Evolutionary conservation across 2,113 vertebrate genomes (phyloP), one percentile per base, ranked within the genome.

Genomic region (Regulus satrapa): DNA sequence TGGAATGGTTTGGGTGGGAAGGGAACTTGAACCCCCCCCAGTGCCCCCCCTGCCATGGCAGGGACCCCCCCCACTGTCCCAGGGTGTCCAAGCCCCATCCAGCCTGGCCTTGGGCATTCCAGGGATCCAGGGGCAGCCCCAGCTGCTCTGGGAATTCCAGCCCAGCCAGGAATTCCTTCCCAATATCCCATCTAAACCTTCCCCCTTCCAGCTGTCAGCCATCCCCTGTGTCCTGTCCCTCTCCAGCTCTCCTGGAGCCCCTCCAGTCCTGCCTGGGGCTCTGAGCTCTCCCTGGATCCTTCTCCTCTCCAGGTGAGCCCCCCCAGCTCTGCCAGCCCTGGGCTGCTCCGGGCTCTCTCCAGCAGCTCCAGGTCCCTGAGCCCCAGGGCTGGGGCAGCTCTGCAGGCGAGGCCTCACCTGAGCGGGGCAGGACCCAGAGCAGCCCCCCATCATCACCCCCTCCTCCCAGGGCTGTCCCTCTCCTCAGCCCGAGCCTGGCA

Each of bases 11-110:
- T 56, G 43, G 58, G 17, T 9, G 6, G 34, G 36, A 10, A 71
- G 8, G 18, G 45, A 38, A 0, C 11, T 34, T 1, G 31, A 49
- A 64, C 0, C 14, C 2, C 49, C 48, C 0, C 49, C 56, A 6
- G 3, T 5, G 0, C 40, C 38, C 38, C 12, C 40, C 23, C 63
- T n/a, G 63, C 38, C 54, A 38, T 25, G 48, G 55, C 56, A 71
- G 34, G 74, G 56, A 41, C 74, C 34, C 6, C 8, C 20, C 3
- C 40, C 54, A 23, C 52, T 23, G 6, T 6, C 20, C 82, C 72
- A 67, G 61, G 36, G 29, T n/a, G n/a, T n/a, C n/a, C n/a, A n/a
- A n/a, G n/a, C n/a, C n/a, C n/a, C n/a, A n/a, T 28, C 58, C 81
- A 12, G 0, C 31, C 71, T 20, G 31, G 43, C 51, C 51, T n/a